These are phyloP conservation scores for Lamellibrachia luymesi DNA, from an alignment of 1,140 invertebrate species.

Conservation along the genomic window DNA sequence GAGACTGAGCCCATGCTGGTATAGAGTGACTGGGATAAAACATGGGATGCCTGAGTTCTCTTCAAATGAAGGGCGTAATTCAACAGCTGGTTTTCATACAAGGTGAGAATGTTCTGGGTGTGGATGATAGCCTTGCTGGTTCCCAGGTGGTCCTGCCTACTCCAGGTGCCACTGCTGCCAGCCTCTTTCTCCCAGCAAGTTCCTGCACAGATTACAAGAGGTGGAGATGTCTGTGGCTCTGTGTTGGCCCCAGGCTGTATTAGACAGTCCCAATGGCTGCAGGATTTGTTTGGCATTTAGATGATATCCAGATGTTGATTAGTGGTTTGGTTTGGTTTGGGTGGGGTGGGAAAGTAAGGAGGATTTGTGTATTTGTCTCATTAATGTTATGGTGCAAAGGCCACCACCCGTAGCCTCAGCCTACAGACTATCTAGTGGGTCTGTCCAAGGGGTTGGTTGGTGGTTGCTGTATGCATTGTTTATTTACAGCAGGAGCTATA, in stretches of 20 bases:
- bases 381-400: neutral
- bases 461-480: too few species aligned
- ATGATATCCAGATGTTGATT: slow-evolving; percentile 1
- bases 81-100: neutral
- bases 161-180: neutral
- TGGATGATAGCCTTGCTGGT: neutral
- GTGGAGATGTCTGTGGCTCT: neutral
- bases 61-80: neutral
- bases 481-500: neutral
- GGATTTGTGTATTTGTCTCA: neutral
- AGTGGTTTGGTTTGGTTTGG: neutral
- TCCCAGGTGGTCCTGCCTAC: neutral
- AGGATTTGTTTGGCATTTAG: neutral
- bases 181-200: neutral
- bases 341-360: neutral
- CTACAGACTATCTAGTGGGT: neutral
- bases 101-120: neutral
- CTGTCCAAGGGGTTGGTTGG: neutral
- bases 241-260: neutral
- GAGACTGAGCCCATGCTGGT: neutral
- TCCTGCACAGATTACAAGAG: neutral
- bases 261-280: neutral
- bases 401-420: neutral
- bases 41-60: neutral
- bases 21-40: neutral